A percentile compares a stretch with the other conserved stretches of the same genome.
phyloP scores from a whole-genome alignment of 2,113 vertebrate genomes.

The Drymodes brunneopygia region DNA sequence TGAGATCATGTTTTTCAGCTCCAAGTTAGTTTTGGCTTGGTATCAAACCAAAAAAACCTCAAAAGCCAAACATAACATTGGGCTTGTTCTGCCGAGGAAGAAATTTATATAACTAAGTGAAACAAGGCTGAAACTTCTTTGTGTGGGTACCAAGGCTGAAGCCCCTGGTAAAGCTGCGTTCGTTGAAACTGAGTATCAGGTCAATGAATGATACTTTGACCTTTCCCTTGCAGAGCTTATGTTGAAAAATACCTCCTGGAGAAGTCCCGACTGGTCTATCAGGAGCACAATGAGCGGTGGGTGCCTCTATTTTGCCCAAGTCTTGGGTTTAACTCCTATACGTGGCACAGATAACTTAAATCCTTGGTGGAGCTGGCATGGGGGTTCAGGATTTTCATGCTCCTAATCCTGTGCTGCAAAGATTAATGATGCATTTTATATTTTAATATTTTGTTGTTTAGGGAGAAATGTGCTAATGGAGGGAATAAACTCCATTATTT shows the following conservation, averaged over 20 bases:
- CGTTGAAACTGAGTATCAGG: not conserved
- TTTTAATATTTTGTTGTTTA: not conserved
- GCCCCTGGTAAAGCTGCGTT: not conserved
- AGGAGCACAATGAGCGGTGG: conserved; percentile 97
- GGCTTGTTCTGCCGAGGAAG: conserved; percentile 46
- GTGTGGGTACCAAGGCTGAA: not conserved
- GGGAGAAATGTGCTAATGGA: not conserved
- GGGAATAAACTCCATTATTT: not conserved
- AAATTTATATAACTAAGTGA: conserved; percentile 51
- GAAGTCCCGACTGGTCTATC: conserved; percentile 96
- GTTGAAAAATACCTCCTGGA: conserved; percentile 98
- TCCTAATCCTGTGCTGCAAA: not conserved
- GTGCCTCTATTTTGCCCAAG: not conserved
- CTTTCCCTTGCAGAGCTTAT: conserved; percentile 83
- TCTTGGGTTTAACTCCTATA: not conserved
- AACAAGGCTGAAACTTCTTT: conserved; percentile 20
- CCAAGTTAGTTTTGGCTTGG: conserved; percentile 43
- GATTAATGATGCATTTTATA: not conserved
- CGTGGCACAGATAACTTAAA: not conserved
- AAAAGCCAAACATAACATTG: conserved; percentile 60
- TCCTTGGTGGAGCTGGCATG: not conserved
- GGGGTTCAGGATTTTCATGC: not conserved
- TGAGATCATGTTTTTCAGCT: conserved; percentile 24
- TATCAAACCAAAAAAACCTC: conserved; percentile 51
- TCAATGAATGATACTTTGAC: not conserved